Evolutionary conservation across 2,113 vertebrate genomes (phyloP), one percentile per base, ranked within the genome.

Genomic region (Platycercus adscitus): DNA sequence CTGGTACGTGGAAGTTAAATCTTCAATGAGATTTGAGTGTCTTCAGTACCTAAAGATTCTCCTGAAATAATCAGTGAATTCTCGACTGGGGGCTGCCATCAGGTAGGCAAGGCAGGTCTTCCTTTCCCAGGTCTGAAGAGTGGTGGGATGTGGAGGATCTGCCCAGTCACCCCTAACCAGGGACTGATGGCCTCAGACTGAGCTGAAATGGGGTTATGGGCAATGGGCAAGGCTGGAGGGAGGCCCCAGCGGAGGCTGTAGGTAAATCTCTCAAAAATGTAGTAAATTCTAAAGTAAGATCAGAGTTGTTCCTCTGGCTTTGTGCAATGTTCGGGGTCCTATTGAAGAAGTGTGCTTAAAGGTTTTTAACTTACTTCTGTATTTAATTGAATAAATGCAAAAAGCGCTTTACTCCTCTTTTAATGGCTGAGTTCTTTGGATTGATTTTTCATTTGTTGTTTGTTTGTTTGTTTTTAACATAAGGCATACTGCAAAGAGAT

Each of bases 71-170:
- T 41, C 11, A 73, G 6, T 58, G 13, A 69, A 88, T 81, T 71
- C 12, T 58, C 6, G 9, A 25, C 9, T 1, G 3, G 7, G 7
- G 10, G 1, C 11, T n/a, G 19, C 7, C 10, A 24, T 26, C 20
- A 10, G 6, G 5, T 39, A 8, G 7, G 7, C 18, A 64, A 79
- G 46, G 17, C 31, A 76, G 8, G 2, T 72, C 4, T 12, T 88
- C 23, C 28, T 86, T 58, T 47, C 14, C 24, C 10, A 24, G 43
- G n/a, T 50, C 24, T 3, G 0, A 17, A 2, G 26, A 4, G 1
- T 49, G 18, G 26, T 46, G 3, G 13, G 16, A 71, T 6, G 1
- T 14, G 7, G 28, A 37, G 2, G 14, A 37, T 18, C 5, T 37
- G 7, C 7, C 4, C 25, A 64, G 3, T 13, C 23, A 61, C 5